Percentiles rank a stretch among this genome's conserved stretches.
Conservation (phyloP, 2,113 vertebrate species). For the Oostethus manadensis region DNA sequence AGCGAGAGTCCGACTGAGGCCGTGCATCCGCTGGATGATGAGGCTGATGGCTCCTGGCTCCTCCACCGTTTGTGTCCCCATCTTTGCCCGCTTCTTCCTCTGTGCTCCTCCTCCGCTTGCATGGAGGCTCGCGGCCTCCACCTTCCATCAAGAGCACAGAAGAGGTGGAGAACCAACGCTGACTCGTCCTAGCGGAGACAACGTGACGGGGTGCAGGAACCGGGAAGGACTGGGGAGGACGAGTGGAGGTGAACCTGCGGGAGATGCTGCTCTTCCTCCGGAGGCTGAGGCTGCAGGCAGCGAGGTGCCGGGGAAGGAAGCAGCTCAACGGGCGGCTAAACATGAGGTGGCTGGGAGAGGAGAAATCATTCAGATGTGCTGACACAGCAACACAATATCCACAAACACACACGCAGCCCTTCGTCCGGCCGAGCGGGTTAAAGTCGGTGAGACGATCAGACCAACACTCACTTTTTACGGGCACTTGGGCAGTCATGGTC, state of each 20-base stretch:
- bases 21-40: background rate
- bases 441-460: too few species aligned
- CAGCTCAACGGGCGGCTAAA: slow-evolving; percentile 72
- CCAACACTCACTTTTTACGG: slow-evolving; percentile 39
- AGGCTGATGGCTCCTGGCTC: slow-evolving; percentile 3
- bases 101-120: slow-evolving; percentile 74
- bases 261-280: slow-evolving; percentile 12
- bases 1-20: background rate
- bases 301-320: slow-evolving; percentile 12
- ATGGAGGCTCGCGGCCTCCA: slow-evolving; percentile 68
- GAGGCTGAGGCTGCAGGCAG: slow-evolving; percentile 3
- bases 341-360: slow-evolving; percentile 74
- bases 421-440: too few species aligned
- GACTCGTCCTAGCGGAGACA: background rate
- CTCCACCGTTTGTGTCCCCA: background rate
- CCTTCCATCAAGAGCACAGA: slow-evolving; percentile 76
- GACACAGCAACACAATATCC: background rate
- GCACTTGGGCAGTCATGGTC: slow-evolving; percentile 8
- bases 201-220: slow-evolving; percentile 11
- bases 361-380: background rate
- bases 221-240: slow-evolving; percentile 43
- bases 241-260: background rate
- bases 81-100: slow-evolving; percentile 53
- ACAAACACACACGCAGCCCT: background rate
- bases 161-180: slow-evolving; percentile 60